Percentiles rank a stretch among this genome's conserved stretches.
phyloP scores from a whole-genome alignment of 1,140 invertebrate species.

The Brachionus plicatilis region DNA sequence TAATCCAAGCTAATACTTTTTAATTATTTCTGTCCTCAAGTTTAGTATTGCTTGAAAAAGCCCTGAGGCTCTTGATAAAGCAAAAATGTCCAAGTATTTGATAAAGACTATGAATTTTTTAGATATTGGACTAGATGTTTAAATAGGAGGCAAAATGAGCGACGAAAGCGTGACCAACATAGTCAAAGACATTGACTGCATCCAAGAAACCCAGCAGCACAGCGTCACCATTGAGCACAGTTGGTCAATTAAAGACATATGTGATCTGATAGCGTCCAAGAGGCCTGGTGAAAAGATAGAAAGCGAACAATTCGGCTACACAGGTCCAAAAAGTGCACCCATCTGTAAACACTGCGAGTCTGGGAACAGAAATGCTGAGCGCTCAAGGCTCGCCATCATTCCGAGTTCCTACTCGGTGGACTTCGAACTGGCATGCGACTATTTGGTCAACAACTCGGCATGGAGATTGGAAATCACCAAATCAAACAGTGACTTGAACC shows the following conservation, averaged over 20 bases:
- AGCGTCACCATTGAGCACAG: slow-evolving; percentile 10
- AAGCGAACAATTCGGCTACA: slow-evolving; percentile 33
- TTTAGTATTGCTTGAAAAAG: not conserved
- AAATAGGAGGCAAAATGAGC: not conserved
- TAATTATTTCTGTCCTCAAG: not conserved
- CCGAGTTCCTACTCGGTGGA: slow-evolving; percentile 1
- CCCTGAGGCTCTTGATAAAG: not conserved
- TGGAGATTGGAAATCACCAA: slow-evolving; percentile 4
- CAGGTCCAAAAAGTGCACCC: not conserved
- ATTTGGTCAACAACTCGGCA: not conserved
- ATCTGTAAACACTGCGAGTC: not conserved
- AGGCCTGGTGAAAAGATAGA: slow-evolving; percentile 31
- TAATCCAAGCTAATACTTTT: not conserved
- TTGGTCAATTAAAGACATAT: slow-evolving; percentile 12
- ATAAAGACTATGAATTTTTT: not conserved
- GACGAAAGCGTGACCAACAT: slow-evolving; percentile 8
- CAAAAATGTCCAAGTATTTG: not conserved
- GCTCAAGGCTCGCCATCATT: not conserved
- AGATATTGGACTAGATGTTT: not conserved
- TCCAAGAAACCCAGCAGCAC: slow-evolving; percentile 30
- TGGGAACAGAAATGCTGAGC: not conserved
- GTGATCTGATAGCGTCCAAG: not conserved
- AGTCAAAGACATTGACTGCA: slow-evolving; percentile 15
- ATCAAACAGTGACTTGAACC: not conserved
- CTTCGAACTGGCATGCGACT: not conserved